phyloP scores from a whole-genome alignment of 2,888 invertebrate genomes.

The Chymomyza caudatula region DNA sequence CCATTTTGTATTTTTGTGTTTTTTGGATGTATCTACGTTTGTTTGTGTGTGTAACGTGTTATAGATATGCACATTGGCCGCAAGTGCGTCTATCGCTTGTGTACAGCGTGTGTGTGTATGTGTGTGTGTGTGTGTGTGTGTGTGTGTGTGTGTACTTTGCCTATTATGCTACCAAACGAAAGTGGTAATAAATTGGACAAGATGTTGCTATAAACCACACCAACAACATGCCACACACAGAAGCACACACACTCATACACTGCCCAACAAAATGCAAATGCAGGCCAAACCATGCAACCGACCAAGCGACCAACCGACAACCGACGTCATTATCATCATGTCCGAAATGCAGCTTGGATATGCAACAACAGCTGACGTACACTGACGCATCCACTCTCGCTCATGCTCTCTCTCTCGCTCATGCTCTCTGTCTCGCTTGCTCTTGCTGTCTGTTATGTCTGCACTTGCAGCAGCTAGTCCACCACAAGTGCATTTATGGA shows the following conservation, averaged over 20 bases:
- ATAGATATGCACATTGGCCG: slow-evolving; percentile 63
- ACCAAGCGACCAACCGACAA: slow-evolving; percentile 23
- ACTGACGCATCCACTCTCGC: neutral
- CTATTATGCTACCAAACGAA: slow-evolving; percentile 73
- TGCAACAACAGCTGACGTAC: slow-evolving; percentile 63
- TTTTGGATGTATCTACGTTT: neutral
- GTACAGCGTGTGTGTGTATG: neutral
- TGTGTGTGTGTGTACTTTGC: slow-evolving; percentile 44
- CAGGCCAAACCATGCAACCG: neutral
- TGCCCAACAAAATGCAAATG: slow-evolving; percentile 50
- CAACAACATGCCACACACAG: slow-evolving; percentile 42
- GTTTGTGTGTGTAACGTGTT: slow-evolving; percentile 57
- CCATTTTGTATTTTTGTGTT: slow-evolving; percentile 48
- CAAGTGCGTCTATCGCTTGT: slow-evolving; percentile 42
- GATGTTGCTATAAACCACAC: slow-evolving; percentile 73
- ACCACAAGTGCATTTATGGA: neutral
- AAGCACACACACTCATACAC: slow-evolving; percentile 6
- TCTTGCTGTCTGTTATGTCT: neutral
- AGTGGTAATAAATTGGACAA: slow-evolving; percentile 75
- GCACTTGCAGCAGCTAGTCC: neutral
- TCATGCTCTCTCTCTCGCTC: neutral
- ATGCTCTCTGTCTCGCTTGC: neutral
- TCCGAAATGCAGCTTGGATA: slow-evolving; percentile 42
- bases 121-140: slow-evolving; percentile 5
- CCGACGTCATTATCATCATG: slow-evolving; percentile 67